Percentiles rank a stretch among this genome's conserved stretches.
These are phyloP conservation scores for Chalcosyrphus nemorum DNA, from an alignment of 2,888 invertebrate species.

Conservation along the genomic window DNA sequence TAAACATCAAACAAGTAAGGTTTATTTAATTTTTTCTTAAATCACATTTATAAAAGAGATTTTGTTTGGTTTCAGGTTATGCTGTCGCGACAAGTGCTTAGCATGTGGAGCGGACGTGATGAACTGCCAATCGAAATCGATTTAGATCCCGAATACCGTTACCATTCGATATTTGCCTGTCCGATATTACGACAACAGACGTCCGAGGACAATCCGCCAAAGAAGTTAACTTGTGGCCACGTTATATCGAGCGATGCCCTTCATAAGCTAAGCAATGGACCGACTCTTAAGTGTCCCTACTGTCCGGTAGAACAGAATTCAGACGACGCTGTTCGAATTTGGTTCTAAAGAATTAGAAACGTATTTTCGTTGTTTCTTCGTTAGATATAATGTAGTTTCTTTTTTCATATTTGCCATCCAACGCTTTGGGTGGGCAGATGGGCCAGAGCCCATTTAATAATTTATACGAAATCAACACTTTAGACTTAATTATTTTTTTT, in stretches of 20 bases:
- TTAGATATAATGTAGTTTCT: neutral
- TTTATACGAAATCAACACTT: neutral
- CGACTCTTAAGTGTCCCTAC: constrained; percentile 99
- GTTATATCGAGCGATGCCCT: constrained; percentile 99
- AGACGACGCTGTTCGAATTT: constrained; percentile 94
- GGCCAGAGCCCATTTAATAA: neutral
- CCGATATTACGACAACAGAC: constrained; percentile 98
- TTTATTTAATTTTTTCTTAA: neutral
- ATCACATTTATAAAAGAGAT: too few relatives aligned
- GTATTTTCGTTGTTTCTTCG: neutral
- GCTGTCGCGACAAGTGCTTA: constrained; percentile 93
- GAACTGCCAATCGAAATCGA: constrained; percentile 99
- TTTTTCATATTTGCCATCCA: neutral
- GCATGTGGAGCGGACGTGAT: constrained; percentile 97
- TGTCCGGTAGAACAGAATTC: constrained; percentile 98
- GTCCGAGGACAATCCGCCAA: constrained; percentile 97
- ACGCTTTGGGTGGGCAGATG: neutral
- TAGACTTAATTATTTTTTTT: constrained; percentile 1
- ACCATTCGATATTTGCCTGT: constrained; percentile 99
- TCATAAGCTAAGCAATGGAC: constrained; percentile 95
- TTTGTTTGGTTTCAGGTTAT: constrained; percentile 84
- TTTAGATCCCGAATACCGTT: constrained; percentile 93
- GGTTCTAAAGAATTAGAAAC: constrained; percentile 87
- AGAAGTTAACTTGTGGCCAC: constrained; percentile 98
- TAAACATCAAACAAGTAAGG: constrained; percentile 91